Conservation (phyloP, 2,888 invertebrate genomes). For the Lamellibrachia columna region DNA sequence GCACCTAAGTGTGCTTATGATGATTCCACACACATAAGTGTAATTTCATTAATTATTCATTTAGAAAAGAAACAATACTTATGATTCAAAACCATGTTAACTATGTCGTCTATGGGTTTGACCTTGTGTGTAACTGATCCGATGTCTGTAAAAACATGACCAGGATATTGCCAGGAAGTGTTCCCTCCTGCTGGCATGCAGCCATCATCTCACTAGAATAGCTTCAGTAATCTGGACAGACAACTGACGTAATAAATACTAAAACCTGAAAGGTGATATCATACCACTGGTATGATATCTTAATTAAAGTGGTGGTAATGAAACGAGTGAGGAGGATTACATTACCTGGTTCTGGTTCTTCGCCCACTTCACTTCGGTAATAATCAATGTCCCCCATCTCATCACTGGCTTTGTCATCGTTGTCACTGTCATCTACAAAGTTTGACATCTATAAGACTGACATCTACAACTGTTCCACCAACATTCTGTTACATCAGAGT, state of each 20-base stretch:
- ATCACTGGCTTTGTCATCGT: conserved; percentile 53
- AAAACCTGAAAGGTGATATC: not conserved
- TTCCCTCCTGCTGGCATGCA: not conserved
- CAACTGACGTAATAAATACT: not conserved
- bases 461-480: too few relatives aligned
- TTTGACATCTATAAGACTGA: too few relatives aligned
- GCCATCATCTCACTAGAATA: not conserved
- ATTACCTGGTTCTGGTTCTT: conserved; percentile 81
- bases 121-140: not conserved
- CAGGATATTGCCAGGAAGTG: not conserved
- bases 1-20: not conserved
- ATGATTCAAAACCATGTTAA: too few relatives aligned
- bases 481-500: too few relatives aligned
- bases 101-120: too few relatives aligned
- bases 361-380: conserved; percentile 87
- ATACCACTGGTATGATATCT: not conserved
- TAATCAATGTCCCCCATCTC: conserved; percentile 77
- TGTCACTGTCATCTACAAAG: not conserved
- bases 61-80: too few relatives aligned
- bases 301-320: not conserved
- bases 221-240: not conserved
- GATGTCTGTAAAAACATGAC: not conserved
- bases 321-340: not conserved
- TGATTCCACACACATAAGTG: not conserved
- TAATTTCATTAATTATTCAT: too few relatives aligned